Percentiles rank a stretch among this genome's conserved stretches.
Evolutionary conservation across 2,797 vertebrate genomes (phyloP).

Genomic region (Ctenosaura bakeri): DNA sequence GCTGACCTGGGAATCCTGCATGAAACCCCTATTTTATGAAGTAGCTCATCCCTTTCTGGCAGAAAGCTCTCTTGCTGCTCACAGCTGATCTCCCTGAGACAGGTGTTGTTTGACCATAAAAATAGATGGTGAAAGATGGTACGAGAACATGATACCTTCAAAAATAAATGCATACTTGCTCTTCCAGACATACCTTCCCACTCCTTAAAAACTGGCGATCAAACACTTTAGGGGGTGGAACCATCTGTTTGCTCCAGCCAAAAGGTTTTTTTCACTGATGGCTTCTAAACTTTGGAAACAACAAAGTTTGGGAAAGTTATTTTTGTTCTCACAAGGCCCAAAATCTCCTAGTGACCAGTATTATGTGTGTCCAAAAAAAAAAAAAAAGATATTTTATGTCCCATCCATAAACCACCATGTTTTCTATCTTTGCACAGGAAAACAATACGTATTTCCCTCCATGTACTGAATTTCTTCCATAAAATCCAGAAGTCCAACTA

Average conservation of each 20-base stretch:
- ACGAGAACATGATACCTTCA: neutral
- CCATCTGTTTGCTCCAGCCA: neutral
- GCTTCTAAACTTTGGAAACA: neutral
- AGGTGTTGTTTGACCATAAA: neutral
- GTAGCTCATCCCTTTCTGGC: neutral
- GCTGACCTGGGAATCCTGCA: too few species aligned
- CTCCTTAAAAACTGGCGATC: neutral
- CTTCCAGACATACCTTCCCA: neutral
- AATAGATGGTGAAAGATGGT: neutral
- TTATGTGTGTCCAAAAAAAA: neutral
- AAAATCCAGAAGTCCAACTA: neutral
- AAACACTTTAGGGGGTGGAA: neutral
- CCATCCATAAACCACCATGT: neutral
- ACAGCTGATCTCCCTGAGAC: too few species aligned
- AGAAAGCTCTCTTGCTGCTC: neutral
- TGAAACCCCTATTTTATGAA: neutral
- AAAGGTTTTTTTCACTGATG: neutral
- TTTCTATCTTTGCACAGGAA: neutral
- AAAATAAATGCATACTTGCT: neutral
- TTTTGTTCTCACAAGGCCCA: neutral
- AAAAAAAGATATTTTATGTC: neutral
- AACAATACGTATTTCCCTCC: neutral
- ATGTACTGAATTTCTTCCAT: neutral
- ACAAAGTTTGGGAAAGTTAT: neutral
- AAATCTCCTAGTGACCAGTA: neutral